Conservation (phyloP, 2,888 invertebrate species). For the Caprella mutica region DNA sequence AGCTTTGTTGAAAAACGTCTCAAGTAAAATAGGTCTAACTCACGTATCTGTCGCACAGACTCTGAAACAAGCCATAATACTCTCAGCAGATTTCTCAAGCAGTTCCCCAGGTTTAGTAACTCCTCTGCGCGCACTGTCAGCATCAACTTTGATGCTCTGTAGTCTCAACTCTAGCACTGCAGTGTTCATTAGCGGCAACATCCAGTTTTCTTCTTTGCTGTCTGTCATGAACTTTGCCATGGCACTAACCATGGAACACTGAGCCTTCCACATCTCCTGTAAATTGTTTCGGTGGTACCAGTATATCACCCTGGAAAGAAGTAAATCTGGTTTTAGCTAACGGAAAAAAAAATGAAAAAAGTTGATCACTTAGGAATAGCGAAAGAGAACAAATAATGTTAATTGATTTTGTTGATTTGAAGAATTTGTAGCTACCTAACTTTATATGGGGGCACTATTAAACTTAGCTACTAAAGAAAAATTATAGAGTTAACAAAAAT, state of each 20-base stretch:
- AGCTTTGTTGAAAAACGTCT: too few relatives aligned
- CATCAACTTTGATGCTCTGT: conserved; percentile 34
- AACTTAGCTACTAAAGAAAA: neutral
- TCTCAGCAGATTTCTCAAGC: conserved; percentile 85
- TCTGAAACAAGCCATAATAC: conserved; percentile 81
- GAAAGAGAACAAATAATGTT: too few relatives aligned
- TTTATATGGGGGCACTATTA: too few relatives aligned
- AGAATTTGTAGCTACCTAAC: too few relatives aligned
- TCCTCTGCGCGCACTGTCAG: conserved; percentile 25
- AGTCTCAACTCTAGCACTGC: conserved; percentile 77
- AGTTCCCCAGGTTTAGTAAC: conserved; percentile 46
- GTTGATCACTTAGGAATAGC: too few relatives aligned
- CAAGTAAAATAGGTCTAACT: too few relatives aligned
- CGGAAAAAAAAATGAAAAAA: too few relatives aligned
- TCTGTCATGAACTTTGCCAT: conserved; percentile 71
- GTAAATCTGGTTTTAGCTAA: too few relatives aligned
- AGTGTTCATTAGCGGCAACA: conserved; percentile 80
- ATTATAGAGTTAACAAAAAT: neutral
- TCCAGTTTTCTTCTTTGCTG: conserved; percentile 93
- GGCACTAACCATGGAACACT: conserved; percentile 62
- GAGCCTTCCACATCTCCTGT: conserved; percentile 59
- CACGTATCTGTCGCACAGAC: conserved; percentile 87
- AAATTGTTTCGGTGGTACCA: conserved; percentile 38
- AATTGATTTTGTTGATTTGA: too few relatives aligned
- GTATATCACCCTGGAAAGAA: neutral